phyloP scores from a whole-genome alignment of 2,113 vertebrate species.

The Osmerus mordax region DNA sequence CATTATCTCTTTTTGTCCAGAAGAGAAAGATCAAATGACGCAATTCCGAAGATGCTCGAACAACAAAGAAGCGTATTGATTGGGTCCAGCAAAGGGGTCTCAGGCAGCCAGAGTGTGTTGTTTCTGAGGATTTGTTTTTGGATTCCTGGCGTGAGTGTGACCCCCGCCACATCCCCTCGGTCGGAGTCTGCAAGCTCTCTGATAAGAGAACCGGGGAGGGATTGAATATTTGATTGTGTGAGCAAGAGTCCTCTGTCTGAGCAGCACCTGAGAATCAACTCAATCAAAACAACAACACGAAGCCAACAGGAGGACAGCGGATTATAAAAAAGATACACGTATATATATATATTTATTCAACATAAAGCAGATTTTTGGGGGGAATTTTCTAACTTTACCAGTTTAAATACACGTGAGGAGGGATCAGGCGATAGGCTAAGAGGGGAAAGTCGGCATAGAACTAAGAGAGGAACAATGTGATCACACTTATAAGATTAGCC shows the following conservation, averaged over 20 bases:
- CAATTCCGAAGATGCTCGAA: not conserved
- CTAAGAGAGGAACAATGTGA: not conserved
- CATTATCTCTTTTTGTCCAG: no score
- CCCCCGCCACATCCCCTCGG: not conserved
- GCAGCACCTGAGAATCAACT: constrained; percentile 6
- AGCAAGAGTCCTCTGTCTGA: not conserved
- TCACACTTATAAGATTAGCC: not conserved
- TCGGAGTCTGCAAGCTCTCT: not conserved
- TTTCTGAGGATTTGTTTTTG: not conserved
- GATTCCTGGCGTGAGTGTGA: not conserved
- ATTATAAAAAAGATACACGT: not conserved
- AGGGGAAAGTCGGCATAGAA: no score
- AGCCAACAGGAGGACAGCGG: not conserved
- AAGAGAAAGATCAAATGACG: not conserved
- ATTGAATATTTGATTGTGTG: constrained; percentile 1
- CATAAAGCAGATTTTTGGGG: not conserved
- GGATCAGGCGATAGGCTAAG: no score
- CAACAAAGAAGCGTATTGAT: not conserved
- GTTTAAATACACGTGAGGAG: no score
- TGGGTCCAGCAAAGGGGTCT: not conserved
- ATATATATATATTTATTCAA: not conserved
- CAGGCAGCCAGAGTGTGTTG: not conserved
- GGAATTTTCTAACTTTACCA: no score
- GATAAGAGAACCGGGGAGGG: not conserved
- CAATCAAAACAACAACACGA: constrained; percentile 3